Conservation (phyloP, 2,888 invertebrate genomes). For the Synanthedon andrenaeformis region DNA sequence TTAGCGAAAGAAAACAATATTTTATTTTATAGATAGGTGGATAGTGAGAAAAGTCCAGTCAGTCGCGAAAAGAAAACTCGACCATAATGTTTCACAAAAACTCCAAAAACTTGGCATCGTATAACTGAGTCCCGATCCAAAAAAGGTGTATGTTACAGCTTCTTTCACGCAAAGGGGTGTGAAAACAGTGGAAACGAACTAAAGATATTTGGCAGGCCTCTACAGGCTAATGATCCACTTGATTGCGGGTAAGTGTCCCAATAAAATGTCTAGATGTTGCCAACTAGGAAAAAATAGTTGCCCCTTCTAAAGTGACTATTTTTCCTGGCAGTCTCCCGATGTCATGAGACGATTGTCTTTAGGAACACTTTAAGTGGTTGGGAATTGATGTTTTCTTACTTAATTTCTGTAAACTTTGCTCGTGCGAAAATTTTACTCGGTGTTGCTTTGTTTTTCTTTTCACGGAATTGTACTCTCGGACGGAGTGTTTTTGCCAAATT, state of each 20-base stretch:
- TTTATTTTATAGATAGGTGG: not conserved
- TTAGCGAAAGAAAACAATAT: not conserved
- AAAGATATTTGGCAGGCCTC: constrained; percentile 67
- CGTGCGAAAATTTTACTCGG: constrained; percentile 16
- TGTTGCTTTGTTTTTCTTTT: too few species aligned
- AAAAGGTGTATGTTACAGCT: constrained; percentile 52
- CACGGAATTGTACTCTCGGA: too few species aligned
- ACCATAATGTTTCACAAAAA: constrained; percentile 15
- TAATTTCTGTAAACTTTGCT: constrained; percentile 26
- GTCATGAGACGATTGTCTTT: constrained; percentile 61
- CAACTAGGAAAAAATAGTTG: constrained; percentile 64
- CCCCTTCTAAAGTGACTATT: constrained; percentile 57
- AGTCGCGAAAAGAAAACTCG: constrained; percentile 15
- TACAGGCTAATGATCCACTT: constrained; percentile 67
- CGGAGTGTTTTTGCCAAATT: not conserved
- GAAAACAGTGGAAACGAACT: constrained; percentile 48
- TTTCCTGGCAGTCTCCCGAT: constrained; percentile 59
- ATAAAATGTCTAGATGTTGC: constrained; percentile 64
- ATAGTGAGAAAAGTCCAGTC: constrained; percentile 5
- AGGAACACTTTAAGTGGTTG: constrained; percentile 49
- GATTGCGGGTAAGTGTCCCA: constrained; percentile 68
- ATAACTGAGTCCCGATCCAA: constrained; percentile 32
- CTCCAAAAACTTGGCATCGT: constrained; percentile 43
- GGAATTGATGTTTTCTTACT: constrained; percentile 46
- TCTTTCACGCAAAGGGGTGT: constrained; percentile 56